Conservation (phyloP, 2,113 vertebrate species). For the Sturnira hondurensis region DNA sequence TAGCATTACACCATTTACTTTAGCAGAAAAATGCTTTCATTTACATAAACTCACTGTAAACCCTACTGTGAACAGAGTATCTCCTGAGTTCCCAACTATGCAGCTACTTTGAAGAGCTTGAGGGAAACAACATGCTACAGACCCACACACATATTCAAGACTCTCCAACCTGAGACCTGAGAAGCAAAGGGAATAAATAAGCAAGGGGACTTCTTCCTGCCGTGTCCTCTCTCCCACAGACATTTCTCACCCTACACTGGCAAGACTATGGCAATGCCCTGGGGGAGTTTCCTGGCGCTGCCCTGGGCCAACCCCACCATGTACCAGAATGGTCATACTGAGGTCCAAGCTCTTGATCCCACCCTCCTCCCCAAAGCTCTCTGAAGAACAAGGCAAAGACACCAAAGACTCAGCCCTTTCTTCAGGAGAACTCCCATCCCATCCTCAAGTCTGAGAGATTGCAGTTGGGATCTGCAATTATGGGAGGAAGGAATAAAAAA, state of each 20-base stretch:
- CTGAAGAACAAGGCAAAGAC: background rate
- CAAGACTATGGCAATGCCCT: background rate
- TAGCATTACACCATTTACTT: background rate
- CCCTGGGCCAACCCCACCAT: background rate
- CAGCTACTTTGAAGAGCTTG: background rate
- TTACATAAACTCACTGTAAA: background rate
- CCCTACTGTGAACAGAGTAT: background rate
- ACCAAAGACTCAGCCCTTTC: background rate
- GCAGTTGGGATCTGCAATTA: background rate
- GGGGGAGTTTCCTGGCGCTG: background rate
- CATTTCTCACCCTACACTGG: background rate
- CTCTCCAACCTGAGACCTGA: background rate
- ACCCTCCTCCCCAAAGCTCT: background rate
- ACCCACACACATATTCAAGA: background rate
- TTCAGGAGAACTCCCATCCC: background rate
- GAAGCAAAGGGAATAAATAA: background rate
- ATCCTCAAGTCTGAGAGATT: background rate
- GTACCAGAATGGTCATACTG: background rate
- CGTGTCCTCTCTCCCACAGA: background rate
- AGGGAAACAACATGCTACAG: background rate
- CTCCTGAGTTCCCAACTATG: background rate
- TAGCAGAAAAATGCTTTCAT: background rate
- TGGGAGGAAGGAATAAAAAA: background rate
- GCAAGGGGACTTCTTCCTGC: background rate
- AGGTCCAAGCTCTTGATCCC: background rate